Percentiles rank a stretch among this genome's conserved stretches.
phyloP scores from a whole-genome alignment of 2,797 vertebrate genomes.

The Crax fasciolata region DNA sequence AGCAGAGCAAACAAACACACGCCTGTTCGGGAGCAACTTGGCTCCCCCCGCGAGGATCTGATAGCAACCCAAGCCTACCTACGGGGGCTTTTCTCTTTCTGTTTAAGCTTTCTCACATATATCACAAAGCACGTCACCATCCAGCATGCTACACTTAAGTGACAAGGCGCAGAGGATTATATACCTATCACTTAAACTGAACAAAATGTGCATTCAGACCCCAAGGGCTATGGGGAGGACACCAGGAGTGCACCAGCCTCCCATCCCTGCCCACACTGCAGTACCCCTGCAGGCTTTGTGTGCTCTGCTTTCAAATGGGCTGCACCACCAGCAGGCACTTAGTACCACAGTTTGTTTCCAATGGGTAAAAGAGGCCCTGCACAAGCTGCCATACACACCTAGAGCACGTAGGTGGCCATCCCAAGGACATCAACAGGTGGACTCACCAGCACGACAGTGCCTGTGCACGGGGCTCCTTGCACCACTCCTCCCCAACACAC shows the following conservation, averaged over 20 bases:
- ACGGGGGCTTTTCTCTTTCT: not conserved
- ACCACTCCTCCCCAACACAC: not conserved
- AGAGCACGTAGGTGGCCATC: fast-evolving
- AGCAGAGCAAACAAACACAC: not conserved
- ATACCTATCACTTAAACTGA: not conserved
- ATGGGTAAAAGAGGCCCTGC: not conserved
- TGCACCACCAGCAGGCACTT: not conserved
- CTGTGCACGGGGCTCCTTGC: fast-evolving
- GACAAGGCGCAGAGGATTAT: not conserved
- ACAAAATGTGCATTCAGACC: not conserved
- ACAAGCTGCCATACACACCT: not conserved
- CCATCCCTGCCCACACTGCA: not conserved
- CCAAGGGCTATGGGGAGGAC: not conserved
- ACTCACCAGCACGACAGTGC: fast-evolving
- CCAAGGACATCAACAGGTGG: not conserved
- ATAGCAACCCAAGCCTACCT: not conserved
- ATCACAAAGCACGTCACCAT: not conserved
- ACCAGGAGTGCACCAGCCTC: not conserved
- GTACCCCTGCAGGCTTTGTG: not conserved
- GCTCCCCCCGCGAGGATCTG: not conserved
- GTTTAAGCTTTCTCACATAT: not conserved
- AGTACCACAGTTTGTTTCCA: not conserved
- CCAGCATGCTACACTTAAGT: not conserved
- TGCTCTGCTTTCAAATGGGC: not conserved
- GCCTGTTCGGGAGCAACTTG: not conserved